Evolutionary conservation across 1,140 invertebrate genomes (phyloP).

Genomic region (Arion vulgaris): DNA sequence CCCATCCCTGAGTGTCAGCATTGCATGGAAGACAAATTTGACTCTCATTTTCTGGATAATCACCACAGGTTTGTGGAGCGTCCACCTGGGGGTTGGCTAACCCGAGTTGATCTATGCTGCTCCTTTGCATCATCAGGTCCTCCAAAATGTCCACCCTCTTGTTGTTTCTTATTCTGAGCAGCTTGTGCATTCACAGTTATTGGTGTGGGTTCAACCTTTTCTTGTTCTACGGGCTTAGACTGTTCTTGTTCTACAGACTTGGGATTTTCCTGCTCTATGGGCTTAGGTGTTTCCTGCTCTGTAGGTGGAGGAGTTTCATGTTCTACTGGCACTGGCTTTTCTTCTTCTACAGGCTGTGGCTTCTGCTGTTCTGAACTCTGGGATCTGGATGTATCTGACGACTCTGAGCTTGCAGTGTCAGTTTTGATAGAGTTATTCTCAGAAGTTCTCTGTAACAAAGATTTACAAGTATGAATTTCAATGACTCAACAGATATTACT

Average conservation of each 20-base stretch:
- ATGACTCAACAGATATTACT: background rate
- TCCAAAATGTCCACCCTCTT: background rate
- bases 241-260: background rate
- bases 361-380: background rate
- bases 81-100: background rate
- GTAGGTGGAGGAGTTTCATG: background rate
- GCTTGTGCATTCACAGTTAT: background rate
- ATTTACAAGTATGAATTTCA: too few relatives aligned
- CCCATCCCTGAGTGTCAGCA: background rate
- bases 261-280: background rate
- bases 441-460: background rate
- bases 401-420: background rate
- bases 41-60: background rate
- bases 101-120: background rate
- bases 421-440: background rate
- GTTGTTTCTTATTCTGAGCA: background rate
- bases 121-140: background rate
- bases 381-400: background rate
- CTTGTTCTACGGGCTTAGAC: background rate
- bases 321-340: background rate
- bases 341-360: background rate
- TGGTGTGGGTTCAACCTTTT: background rate
- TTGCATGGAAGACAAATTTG: background rate
- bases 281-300: background rate
- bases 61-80: conserved; percentile 5